Evolutionary conservation across 2,888 invertebrate genomes (phyloP), one percentile per base, ranked within the genome.

Genomic region (Miltochrista miniata): DNA sequence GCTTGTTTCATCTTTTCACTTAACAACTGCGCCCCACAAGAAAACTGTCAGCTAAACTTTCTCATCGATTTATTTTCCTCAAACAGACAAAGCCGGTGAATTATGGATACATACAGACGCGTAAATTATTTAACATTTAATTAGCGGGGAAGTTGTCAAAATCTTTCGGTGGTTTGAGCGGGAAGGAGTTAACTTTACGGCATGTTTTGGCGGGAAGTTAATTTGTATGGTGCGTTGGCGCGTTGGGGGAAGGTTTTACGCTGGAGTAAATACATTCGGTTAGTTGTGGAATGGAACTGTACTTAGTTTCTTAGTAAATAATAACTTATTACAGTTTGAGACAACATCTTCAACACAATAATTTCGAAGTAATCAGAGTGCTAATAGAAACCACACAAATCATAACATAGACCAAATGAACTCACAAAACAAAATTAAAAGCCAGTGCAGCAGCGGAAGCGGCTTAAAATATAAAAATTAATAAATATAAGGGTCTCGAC

Each of bases 81-180:
- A 54, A 14, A 15, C 37, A 39, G 43, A 15, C 11, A 10, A 15
- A 33, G 24, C 15, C 36, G 7, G 18, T 33, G 29, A 42, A 58
- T 65, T 65, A 61, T 49, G 47, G 37, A 15, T 41, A 24, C n/a
- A 24, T 35, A 34, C 54, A 15, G 14, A 46, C 45, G 12, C 50
- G 13, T 46, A 42, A 39, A 30, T 56, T 38, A 64, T 60, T 61
- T 42, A 30, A 29, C 14, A 12, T 18, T 48, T 45, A 41, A 65
- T 54, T 60, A 60, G 47, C 35, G 41, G 44, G 38, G 14, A 57
- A 61, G 51, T 61, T 52, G 45, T 50, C 41, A 44, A 57, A 54
- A 45, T 51, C 50, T 60, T 47, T 58, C 54, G 39, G 40, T 58
- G 39, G 40, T 10, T 36, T 11, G n/a, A 38, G 15, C 15, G 11